phyloP scores from a whole-genome alignment of 2,888 invertebrate species.

The Pterostichus niger region DNA sequence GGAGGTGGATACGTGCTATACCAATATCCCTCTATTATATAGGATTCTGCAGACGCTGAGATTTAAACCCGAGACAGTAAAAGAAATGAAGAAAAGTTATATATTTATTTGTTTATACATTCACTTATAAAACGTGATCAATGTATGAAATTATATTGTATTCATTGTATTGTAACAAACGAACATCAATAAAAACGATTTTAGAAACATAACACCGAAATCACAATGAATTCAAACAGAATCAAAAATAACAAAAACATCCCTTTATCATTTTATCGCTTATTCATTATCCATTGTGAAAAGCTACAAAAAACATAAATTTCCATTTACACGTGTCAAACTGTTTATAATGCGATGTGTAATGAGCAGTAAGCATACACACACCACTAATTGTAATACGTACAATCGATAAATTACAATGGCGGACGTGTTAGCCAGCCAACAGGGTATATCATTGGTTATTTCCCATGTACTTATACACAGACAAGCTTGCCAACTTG shows the following conservation, averaged over 20 bases:
- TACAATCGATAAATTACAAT: slow-evolving; percentile 57
- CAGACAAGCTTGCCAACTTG: neutral
- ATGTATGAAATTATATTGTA: too few relatives aligned
- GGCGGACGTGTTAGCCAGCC: slow-evolving; percentile 19
- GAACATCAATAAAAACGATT: neutral
- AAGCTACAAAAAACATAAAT: slow-evolving; percentile 36
- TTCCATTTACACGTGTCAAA: slow-evolving; percentile 41
- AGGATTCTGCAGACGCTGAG: too few relatives aligned
- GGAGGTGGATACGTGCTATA: too few relatives aligned
- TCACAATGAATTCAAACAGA: neutral
- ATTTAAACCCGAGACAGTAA: too few relatives aligned
- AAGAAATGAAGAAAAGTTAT: too few relatives aligned
- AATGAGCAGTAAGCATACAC: slow-evolving; percentile 30
- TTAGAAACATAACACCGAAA: neutral
- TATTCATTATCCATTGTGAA: slow-evolving; percentile 44
- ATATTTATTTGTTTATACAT: too few relatives aligned
- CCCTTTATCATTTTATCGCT: slow-evolving; percentile 42
- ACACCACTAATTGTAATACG: slow-evolving; percentile 44
- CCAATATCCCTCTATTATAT: too few relatives aligned
- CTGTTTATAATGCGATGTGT: slow-evolving; percentile 30
- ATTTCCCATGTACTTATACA: slow-evolving; percentile 13
- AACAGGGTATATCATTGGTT: slow-evolving; percentile 30
- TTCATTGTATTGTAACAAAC: neutral
- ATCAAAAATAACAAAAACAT: slow-evolving; percentile 3
- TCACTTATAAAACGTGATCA: too few relatives aligned